Evolutionary conservation across 1,140 invertebrate genomes (phyloP), one percentile per base, ranked within the genome.

Genomic region (Leptinotarsa texana): DNA sequence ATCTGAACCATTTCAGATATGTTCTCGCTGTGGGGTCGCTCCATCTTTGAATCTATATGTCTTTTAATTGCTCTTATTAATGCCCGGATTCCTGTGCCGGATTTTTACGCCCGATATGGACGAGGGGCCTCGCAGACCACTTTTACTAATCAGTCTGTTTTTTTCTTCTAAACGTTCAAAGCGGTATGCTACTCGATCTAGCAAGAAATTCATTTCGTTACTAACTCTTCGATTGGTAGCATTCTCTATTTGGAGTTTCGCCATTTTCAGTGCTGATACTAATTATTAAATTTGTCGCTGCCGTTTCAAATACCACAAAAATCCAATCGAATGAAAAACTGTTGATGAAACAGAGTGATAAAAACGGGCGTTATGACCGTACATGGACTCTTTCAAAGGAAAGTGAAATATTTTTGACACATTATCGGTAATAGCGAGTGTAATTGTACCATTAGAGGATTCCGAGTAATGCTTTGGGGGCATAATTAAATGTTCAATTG

Each of bases 1-100:
- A 82, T 82, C 80, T 82, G 81, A 82, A 82, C 80, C 80, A 82
- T 82, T 82, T 81, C 80, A 83, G 80, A 75, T 79, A 83, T 82
- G 77, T 76, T 78, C 73, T 75, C 69, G 42, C 77, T 81, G 81
- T 81, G 80, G 73, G 81, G 80, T 83, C 79, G 80, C 66, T 80
- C 78, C 77, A 80, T 82, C 77, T 80, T 78, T 79, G 74, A 79
- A 78, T 80, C 75, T 77, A 79, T 80, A 75, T 74, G 76, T 80
- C 77, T 77, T 75, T 77, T 79, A 79, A 80, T 80, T 78, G 78
- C 77, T 78, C 78, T 80, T 81, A 81, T 81, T 81, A 81, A 81
- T 79, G 77, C 65, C 78, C 57, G 76, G 73, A 80, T 79, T 79
- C 71, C 72, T 42, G 76, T 74, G 69, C 76, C 73, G 79, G 79